These are phyloP conservation scores for Acanthosepion esculentum DNA, from an alignment of 2,888 invertebrate genomes.

Conservation along the genomic window DNA sequence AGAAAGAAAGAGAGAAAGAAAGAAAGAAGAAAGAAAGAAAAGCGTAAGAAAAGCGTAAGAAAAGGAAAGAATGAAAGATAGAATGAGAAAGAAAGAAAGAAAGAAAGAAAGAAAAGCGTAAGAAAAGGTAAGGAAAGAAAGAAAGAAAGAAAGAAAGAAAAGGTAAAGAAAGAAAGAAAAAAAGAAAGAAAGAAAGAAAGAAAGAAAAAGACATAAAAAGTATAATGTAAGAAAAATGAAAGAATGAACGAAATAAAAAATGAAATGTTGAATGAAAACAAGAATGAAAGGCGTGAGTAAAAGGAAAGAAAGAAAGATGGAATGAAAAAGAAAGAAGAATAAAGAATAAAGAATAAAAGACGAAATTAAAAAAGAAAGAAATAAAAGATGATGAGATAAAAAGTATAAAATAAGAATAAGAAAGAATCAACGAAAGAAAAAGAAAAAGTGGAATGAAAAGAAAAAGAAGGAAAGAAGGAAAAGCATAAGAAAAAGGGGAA, in stretches of 20 bases:
- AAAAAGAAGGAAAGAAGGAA: not conserved
- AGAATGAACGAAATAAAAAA: not conserved
- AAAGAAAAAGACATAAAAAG: not conserved
- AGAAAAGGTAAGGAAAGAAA: not conserved
- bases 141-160: not conserved
- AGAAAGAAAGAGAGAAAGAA: not conserved
- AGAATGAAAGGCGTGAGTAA: not conserved
- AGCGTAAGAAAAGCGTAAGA: too few relatives aligned
- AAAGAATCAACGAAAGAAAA: not conserved
- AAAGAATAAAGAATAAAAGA: not conserved
- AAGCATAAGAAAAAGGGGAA: not conserved
- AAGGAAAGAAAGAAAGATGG: not conserved
- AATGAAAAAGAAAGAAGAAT: not conserved
- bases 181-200: not conserved
- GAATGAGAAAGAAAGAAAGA: not conserved
- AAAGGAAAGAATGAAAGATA: not conserved
- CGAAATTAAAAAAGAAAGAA: not conserved
- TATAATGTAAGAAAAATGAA: not conserved
- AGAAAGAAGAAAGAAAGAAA: not conserved
- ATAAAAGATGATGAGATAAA: not conserved
- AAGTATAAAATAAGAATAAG: not conserved
- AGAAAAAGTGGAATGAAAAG: not conserved
- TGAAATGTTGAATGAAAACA: not conserved
- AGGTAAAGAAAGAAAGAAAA: too few relatives aligned
- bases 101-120: not conserved